Conservation (phyloP, 2,888 invertebrate species). For the Eurois occulta region DNA sequence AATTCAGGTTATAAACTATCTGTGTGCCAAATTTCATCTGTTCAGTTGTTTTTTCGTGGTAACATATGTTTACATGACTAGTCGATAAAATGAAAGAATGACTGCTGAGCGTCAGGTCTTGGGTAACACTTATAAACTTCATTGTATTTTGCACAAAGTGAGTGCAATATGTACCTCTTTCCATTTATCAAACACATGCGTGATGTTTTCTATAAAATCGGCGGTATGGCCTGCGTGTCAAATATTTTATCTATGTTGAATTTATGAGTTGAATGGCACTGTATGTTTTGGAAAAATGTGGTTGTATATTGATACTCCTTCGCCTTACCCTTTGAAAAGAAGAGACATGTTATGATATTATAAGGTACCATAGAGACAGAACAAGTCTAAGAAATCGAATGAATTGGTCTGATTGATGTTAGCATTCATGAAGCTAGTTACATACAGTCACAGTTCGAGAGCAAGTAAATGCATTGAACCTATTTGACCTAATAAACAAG, state of each 20-base stretch:
- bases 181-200: background rate
- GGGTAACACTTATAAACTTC: background rate
- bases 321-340: background rate
- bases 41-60: background rate
- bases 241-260: background rate
- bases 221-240: background rate
- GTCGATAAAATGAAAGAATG: background rate
- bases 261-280: background rate
- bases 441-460: constrained; percentile 14
- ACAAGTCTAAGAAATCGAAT: background rate
- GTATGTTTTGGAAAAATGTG: background rate
- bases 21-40: background rate
- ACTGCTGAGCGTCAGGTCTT: background rate
- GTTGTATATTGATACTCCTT: background rate
- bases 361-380: background rate
- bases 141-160: background rate
- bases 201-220: background rate
- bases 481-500: constrained; percentile 25
- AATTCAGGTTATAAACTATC: background rate
- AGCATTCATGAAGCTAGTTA: constrained; percentile 16
- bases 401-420: constrained; percentile 17
- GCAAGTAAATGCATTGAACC: constrained; percentile 38
- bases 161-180: background rate
- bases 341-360: background rate
- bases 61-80: background rate